Percentiles rank a stretch among this genome's conserved stretches.
Conservation (phyloP, 2,797 vertebrate species). For the Falco rusticolus region DNA sequence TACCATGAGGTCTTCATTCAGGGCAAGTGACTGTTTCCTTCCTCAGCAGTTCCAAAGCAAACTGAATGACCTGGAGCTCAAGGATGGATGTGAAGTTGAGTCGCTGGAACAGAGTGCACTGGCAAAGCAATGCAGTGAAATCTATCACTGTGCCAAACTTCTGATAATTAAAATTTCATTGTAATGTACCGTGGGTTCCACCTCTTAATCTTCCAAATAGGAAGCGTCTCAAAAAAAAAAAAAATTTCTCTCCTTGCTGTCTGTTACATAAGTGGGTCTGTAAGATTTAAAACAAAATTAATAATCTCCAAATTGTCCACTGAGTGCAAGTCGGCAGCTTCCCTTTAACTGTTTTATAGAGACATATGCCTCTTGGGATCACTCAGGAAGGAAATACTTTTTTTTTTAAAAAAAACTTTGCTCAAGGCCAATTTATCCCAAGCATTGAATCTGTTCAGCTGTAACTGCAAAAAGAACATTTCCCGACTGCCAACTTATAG, state of each 20-base stretch:
- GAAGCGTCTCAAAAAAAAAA: constrained; percentile 6
- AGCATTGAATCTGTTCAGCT: constrained; percentile 22
- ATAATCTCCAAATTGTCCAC: constrained; percentile 21
- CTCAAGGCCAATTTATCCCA: constrained; percentile 27
- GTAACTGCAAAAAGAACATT: constrained; percentile 5
- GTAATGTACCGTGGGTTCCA: neutral
- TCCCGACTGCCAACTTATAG: neutral
- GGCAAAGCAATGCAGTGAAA: neutral
- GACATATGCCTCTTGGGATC: constrained; percentile 44
- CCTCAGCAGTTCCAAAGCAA: neutral
- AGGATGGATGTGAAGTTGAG: neutral
- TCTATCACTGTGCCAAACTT: constrained; percentile 8
- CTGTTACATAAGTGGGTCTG: constrained; percentile 39
- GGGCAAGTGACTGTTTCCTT: neutral
- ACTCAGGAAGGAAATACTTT: constrained; percentile 39
- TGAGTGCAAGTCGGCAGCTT: constrained; percentile 43
- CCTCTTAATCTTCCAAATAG: constrained; percentile 42
- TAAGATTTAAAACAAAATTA: constrained; percentile 49
- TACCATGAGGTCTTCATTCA: neutral
- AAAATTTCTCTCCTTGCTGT: neutral
- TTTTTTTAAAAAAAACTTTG: neutral
- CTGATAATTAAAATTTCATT: constrained; percentile 26
- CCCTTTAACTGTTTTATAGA: constrained; percentile 28
- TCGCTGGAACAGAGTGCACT: neutral
- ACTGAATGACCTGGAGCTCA: neutral